Evolutionary conservation across 2,888 invertebrate species (phyloP).

Genomic region (Pasiphila rectangulata): DNA sequence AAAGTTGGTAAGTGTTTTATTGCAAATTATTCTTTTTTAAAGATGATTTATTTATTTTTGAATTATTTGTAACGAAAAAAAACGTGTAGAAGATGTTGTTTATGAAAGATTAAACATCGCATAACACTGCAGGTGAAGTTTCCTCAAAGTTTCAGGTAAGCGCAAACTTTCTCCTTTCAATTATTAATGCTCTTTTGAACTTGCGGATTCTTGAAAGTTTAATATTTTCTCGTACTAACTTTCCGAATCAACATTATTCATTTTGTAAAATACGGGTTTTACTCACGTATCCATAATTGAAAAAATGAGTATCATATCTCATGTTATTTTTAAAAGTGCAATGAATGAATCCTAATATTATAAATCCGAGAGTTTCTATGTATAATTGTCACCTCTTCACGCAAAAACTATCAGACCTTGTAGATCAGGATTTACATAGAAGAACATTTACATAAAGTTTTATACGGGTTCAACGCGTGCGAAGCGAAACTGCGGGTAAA

Average conservation of each 20-base stretch:
- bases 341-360: too few species aligned
- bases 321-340: too few species aligned
- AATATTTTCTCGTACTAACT: neutral
- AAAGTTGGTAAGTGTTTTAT: constrained; percentile 24
- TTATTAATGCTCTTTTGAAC: constrained; percentile 13
- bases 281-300: too few species aligned
- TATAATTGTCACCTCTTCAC: too few species aligned
- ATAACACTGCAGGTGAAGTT: constrained; percentile 1
- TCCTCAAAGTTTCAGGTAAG: constrained; percentile 2
- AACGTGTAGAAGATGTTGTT: too few species aligned
- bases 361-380: too few species aligned
- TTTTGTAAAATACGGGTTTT: neutral
- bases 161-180: neutral
- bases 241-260: neutral
- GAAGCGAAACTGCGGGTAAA: too few species aligned
- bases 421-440: too few species aligned
- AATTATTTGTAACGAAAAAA: neutral
- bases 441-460: too few species aligned
- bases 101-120: neutral
- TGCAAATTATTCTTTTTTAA: neutral
- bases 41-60: neutral
- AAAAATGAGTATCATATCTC: too few species aligned
- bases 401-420: too few species aligned
- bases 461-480: too few species aligned
- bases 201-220: constrained; percentile 3